Evolutionary conservation across 2,888 invertebrate genomes (phyloP), one percentile per base, ranked within the genome.

Genomic region (Stenodera caucasica): DNA sequence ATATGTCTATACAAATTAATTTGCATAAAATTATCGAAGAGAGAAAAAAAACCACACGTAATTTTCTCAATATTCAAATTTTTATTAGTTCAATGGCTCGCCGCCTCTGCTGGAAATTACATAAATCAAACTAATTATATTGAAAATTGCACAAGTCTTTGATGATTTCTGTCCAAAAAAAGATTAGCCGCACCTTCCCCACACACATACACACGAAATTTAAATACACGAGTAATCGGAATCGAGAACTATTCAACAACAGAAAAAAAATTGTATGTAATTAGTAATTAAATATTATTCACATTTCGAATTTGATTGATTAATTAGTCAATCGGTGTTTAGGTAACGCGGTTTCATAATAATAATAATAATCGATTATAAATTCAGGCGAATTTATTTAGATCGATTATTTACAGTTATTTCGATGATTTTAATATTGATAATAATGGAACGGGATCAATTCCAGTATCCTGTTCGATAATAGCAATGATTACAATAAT

Each of bases 361-460:
- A 45, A 45, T 45, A 18, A 18, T 21, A 45, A 21, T 45, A 45
- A 45, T 45, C 45, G 45, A 12, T 45, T 45, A 45, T 21, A 45
- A 45, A 45, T 45, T 45, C 21, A 45, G 21, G 21, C 18, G 2
- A 18, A 18, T 21, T 45, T 9, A 21, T 21, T 21, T 45, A 9
- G 12, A 45, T 18, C 45, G 21, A 45, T 45, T 45, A 21, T 45
- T 11, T 45, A 45, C 45, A 21, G 45, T 21, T 45, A 45, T 18
- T 21, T 11, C 1, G 3, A 26, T n/a, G n/a, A n/a, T n/a, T n/a
- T n/a, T n/a, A n/a, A n/a, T n/a, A n/a, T n/a, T n/a, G n/a, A n/a
- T n/a, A n/a, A n/a, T n/a, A n/a, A n/a, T n/a, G n/a, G n/a, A n/a
- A n/a, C n/a, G n/a, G 15, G 9, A 8, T 40, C 2, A 18, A 40